Evolutionary conservation across 2,113 vertebrate species (phyloP).

Genomic region (Hepsetus odoe): DNA sequence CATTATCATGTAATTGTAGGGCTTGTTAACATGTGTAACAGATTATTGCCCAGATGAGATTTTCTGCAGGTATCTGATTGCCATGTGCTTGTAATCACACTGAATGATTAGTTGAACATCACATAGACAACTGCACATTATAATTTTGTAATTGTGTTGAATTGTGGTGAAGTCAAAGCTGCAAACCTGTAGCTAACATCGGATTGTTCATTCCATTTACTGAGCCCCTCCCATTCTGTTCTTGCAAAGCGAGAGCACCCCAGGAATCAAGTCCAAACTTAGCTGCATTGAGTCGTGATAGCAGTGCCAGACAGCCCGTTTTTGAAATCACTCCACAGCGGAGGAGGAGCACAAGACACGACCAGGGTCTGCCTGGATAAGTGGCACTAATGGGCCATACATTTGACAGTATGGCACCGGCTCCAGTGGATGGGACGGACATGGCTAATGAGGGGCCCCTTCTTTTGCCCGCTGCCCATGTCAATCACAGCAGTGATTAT

Average conservation of each 20-base stretch:
- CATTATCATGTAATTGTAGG: too few species aligned
- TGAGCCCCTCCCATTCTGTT: slow-evolving; percentile 4
- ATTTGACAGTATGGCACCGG: slow-evolving; percentile 74
- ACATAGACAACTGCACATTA: too few species aligned
- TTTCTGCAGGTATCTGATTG: too few species aligned
- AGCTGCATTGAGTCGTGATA: slow-evolving; percentile 48
- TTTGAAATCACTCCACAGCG: slow-evolving; percentile 41
- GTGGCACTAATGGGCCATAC: slow-evolving; percentile 76
- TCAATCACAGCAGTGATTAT: slow-evolving; percentile 70
- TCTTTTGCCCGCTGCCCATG: slow-evolving; percentile 56
- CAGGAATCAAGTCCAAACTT: slow-evolving; percentile 49
- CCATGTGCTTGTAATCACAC: too few species aligned
- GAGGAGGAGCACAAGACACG: slow-evolving; percentile 23
- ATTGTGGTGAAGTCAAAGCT: neutral
- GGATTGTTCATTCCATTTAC: neutral
- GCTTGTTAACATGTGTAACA: too few species aligned
- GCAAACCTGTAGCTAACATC: neutral
- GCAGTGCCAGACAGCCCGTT: slow-evolving; percentile 34
- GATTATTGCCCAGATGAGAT: too few species aligned
- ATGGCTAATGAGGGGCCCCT: slow-evolving; percentile 66
- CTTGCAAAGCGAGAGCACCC: slow-evolving; percentile 16
- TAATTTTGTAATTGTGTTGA: too few species aligned
- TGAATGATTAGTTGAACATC: too few species aligned
- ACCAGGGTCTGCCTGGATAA: slow-evolving; percentile 62
- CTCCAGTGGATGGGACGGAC: slow-evolving; percentile 57